Conservation (phyloP, 2,113 vertebrate species). For the Zosterops hypoxanthus region DNA sequence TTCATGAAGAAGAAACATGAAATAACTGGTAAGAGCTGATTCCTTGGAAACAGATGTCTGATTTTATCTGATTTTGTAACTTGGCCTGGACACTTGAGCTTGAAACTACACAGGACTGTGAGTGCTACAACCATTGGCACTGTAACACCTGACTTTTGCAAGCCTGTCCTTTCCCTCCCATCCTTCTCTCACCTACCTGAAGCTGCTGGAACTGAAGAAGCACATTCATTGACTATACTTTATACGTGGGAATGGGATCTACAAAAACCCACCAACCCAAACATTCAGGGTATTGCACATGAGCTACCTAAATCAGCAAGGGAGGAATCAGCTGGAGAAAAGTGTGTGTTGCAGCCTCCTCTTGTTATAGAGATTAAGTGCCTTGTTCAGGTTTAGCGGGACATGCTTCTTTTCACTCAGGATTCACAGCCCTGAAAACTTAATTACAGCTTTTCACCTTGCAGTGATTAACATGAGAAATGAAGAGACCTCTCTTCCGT, state of each 20-base stretch:
- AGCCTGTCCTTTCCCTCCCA: background rate
- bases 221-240: background rate
- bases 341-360: background rate
- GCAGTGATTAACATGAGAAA: constrained; percentile 51
- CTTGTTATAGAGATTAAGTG: background rate
- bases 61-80: background rate
- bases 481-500: background rate
- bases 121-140: rapidly evolving
- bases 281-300: background rate
- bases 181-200: background rate
- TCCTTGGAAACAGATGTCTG: background rate
- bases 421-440: constrained; percentile 34
- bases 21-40: background rate
- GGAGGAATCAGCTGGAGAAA: background rate
- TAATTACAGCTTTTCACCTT: constrained; percentile 56
- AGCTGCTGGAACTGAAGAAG: background rate
- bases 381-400: constrained; percentile 16
- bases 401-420: background rate
- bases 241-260: background rate
- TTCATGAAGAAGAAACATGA: background rate
- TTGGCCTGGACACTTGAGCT: background rate
- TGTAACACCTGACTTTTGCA: background rate
- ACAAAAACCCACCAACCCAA: background rate
- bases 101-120: background rate
- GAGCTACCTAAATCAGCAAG: background rate